Conservation (phyloP, 1,140 invertebrate species). For the Ylistrum balloti region DNA sequence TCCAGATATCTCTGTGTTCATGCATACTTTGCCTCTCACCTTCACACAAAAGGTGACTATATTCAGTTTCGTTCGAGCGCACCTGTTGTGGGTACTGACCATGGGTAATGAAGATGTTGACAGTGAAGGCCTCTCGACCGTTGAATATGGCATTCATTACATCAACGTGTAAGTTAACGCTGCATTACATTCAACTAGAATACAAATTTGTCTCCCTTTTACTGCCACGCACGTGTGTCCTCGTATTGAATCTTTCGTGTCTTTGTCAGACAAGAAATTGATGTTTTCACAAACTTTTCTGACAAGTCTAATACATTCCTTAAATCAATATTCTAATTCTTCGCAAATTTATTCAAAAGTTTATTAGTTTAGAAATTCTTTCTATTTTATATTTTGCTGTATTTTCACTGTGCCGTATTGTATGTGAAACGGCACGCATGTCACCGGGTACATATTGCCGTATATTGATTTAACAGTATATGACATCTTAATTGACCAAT, state of each 20-base stretch:
- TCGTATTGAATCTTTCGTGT: neutral
- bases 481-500: too few species aligned
- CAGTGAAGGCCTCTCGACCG: neutral
- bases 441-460: too few species aligned
- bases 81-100: conserved; percentile 13
- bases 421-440: too few species aligned
- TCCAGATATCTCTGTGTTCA: neutral
- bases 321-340: conserved; percentile 8
- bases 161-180: neutral
- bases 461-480: too few species aligned
- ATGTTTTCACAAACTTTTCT: conserved; percentile 25
- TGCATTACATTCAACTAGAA: conserved; percentile 6
- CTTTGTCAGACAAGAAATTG: neutral
- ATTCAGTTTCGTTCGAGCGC: neutral
- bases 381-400: neutral
- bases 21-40: neutral
- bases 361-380: conserved; percentile 21
- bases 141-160: neutral
- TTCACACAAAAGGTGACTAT: neutral
- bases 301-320: conserved; percentile 17
- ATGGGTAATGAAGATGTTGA: conserved; percentile 34
- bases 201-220: neutral
- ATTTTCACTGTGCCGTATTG: neutral
- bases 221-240: conserved; percentile 8
- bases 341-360: neutral